Evolutionary conservation across 2,888 invertebrate genomes (phyloP).

Genomic region (Dendrolimus pini): DNA sequence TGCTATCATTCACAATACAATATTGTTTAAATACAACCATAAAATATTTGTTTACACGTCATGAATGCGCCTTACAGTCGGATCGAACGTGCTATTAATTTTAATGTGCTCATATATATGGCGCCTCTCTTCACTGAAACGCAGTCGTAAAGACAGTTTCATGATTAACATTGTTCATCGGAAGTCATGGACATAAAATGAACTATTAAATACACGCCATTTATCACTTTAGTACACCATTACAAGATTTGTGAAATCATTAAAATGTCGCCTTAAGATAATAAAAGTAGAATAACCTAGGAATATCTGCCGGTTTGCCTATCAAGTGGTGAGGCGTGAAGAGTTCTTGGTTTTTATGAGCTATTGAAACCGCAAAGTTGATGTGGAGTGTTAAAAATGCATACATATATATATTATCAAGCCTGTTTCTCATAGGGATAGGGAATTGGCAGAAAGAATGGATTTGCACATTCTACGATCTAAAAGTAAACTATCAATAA

Average conservation of each 20-base stretch:
- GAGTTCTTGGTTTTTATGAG: too few species aligned
- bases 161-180: not conserved
- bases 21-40: not conserved
- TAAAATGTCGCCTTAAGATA: not conserved
- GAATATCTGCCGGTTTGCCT: too few species aligned
- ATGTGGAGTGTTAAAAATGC: too few species aligned
- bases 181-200: not conserved
- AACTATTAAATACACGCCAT: not conserved
- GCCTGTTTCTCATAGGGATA: too few species aligned
- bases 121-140: not conserved
- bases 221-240: not conserved
- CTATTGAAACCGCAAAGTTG: too few species aligned
- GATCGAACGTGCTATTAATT: slow-evolving; percentile 17
- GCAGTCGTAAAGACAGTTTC: not conserved
- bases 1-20: too few species aligned
- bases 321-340: too few species aligned
- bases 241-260: not conserved
- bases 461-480: too few species aligned
- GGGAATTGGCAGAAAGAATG: too few species aligned
- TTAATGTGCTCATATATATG: slow-evolving; percentile 1
- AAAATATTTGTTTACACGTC: not conserved
- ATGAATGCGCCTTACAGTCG: slow-evolving; percentile 13
- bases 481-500: too few species aligned
- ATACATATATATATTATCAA: too few species aligned
- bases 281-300: not conserved